Base-by-base conservation (phyloP, 2,888 invertebrate species). In the Watsonalla binaria region DNA sequence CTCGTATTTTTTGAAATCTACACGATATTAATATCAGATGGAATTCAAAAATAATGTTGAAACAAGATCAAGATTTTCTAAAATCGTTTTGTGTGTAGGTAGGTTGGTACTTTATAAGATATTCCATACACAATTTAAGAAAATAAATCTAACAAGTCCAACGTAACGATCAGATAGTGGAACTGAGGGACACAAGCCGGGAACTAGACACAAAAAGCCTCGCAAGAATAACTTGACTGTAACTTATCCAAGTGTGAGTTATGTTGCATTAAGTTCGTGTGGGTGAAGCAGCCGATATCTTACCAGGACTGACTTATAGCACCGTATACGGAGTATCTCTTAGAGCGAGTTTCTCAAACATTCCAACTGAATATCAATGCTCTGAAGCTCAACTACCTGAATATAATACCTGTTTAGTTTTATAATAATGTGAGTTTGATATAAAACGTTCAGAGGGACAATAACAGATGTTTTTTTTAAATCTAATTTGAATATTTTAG, bases 171-270 rank as follows among this genome's bases (percentile, higher is more conserved):
- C 67, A 63, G 65, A 69, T 69, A 65, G 49, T 11, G 51, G 47
- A 64, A 58, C 52, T 58, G 55, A 54, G 67, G 72, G 72, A 74
- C 74, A 73, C 71, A 72, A 70, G 69, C 68, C 55, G 60, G 68
- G 61, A 63, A 62, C 74, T 76, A 76, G 72, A 65, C 62, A 72
- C 78, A 78, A 82, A 80, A 82, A 83, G 73, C 70, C 71, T 60
- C 59, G 63, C 77, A 78, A 78, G 78, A 80, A 82, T 83, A 83
- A 81, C 78, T 80, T 76, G 74, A 80, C 76, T 79, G 85, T 86
- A 84, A 83, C 74, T 87, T 86, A 87, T 84, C 82, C 82, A 70
- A 73, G 72, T 73, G 82, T 84, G 86, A 89, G 80, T 89, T 86
- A 89, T 84, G 78, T 81, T 72, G 78, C 80, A 84, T 82, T 79